These are phyloP conservation scores for Kuschelorhynchus macadamiae DNA, from an alignment of 2,888 invertebrate species.

Conservation along the genomic window DNA sequence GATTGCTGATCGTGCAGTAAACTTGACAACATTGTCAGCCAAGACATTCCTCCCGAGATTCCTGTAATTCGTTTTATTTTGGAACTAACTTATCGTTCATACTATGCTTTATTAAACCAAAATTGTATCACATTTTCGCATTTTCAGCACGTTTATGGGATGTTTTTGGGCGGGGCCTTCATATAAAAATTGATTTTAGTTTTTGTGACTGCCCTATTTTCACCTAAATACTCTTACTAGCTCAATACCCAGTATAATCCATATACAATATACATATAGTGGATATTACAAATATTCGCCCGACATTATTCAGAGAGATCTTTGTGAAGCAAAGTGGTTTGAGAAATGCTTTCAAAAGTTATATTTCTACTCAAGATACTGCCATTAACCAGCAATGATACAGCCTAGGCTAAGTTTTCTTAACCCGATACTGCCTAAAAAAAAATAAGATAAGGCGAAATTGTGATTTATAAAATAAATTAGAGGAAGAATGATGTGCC, in stretches of 20 bases:
- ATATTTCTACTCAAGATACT: conserved; percentile 23
- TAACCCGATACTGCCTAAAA: conserved; percentile 15
- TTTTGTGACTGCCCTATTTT: too few relatives aligned
- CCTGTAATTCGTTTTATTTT: too few relatives aligned
- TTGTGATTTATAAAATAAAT: conserved; percentile 44
- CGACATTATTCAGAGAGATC: conserved; percentile 2
- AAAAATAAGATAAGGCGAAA: conserved; percentile 8
- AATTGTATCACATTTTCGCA: too few relatives aligned
- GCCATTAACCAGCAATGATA: conserved; percentile 24
- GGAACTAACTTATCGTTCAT: too few relatives aligned
- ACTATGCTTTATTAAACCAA: too few relatives aligned
- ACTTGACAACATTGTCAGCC: too few relatives aligned
- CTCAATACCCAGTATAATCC: conserved; percentile 14
- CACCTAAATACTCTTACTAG: too few relatives aligned
- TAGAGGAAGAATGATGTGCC: conserved; percentile 41
- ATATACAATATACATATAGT: conserved; percentile 26
- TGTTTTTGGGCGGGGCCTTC: too few relatives aligned
- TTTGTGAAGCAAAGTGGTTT: conserved; percentile 21
- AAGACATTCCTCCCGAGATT: too few relatives aligned
- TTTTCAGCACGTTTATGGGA: too few relatives aligned
- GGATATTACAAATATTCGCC: conserved; percentile 25
- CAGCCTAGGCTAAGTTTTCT: conserved; percentile 16
- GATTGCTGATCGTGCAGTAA: too few relatives aligned
- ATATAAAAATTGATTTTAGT: too few relatives aligned
- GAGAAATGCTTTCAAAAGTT: conserved; percentile 33